Evolutionary conservation across 2,113 vertebrate species (phyloP).

Genomic region (Sinosuthora webbiana): DNA sequence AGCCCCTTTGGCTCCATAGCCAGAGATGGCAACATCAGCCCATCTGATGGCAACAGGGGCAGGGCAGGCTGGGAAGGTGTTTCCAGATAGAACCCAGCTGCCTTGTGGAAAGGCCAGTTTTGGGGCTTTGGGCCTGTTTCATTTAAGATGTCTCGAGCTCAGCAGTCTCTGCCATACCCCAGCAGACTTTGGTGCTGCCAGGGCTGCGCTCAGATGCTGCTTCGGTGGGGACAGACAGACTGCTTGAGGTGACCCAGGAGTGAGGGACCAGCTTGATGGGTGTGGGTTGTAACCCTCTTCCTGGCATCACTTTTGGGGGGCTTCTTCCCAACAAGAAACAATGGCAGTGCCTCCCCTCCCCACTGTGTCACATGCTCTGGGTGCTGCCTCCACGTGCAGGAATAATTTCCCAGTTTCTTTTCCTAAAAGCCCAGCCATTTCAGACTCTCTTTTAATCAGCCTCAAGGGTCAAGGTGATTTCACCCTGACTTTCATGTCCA

Average conservation of each 20-base stretch:
- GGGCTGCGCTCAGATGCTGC: neutral
- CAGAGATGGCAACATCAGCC: neutral
- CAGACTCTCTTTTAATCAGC: neutral
- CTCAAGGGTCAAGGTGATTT: slow-evolving; percentile 14
- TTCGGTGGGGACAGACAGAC: neutral
- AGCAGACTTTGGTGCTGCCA: neutral
- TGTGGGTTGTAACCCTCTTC: neutral
- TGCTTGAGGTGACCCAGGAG: rapidly evolving
- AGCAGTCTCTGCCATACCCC: neutral
- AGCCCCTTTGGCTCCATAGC: neutral
- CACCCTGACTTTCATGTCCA: slow-evolving; percentile 6
- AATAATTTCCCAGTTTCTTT: neutral
- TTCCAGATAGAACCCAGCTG: neutral
- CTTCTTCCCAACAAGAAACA: neutral
- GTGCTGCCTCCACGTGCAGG: neutral
- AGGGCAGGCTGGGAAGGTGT: neutral
- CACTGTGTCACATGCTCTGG: rapidly evolving
- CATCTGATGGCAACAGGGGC: neutral
- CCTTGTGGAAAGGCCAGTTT: neutral
- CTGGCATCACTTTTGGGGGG: neutral
- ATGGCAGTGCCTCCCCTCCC: neutral
- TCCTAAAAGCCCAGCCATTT: neutral
- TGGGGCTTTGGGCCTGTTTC: neutral
- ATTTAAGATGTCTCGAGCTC: neutral
- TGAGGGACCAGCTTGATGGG: neutral